Conservation (phyloP, 2,797 vertebrate species). For the Antrozous pallidus region DNA sequence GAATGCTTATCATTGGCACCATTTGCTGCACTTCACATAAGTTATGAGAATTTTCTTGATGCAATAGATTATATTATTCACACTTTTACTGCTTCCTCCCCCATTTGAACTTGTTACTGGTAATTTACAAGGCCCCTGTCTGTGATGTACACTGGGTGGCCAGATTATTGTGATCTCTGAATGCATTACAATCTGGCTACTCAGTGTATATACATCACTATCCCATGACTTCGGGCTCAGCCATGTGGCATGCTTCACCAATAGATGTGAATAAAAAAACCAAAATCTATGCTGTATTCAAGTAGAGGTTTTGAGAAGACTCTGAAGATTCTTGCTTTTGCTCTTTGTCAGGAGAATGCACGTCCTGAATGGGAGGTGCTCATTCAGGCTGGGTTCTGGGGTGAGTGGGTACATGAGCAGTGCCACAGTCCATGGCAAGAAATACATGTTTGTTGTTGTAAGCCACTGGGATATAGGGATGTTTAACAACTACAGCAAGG, state of each 20-base stretch:
- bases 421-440: background rate
- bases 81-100: background rate
- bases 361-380: background rate
- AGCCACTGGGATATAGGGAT: background rate
- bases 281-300: background rate
- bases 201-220: too few species aligned
- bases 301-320: background rate
- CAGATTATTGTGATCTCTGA: too few species aligned
- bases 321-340: background rate
- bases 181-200: too few species aligned
- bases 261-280: background rate
- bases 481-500: background rate
- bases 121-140: background rate
- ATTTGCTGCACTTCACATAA: background rate
- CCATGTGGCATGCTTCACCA: background rate
- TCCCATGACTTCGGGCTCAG: background rate
- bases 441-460: background rate
- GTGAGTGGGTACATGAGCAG: background rate
- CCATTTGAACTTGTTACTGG: fast-evolving
- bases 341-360: background rate
- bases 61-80: background rate
- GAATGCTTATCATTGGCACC: fast-evolving
- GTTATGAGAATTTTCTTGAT: background rate
- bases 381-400: background rate
- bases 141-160: too few species aligned